phyloP scores from a whole-genome alignment of 2,888 invertebrate genomes.

The Thera britannica region DNA sequence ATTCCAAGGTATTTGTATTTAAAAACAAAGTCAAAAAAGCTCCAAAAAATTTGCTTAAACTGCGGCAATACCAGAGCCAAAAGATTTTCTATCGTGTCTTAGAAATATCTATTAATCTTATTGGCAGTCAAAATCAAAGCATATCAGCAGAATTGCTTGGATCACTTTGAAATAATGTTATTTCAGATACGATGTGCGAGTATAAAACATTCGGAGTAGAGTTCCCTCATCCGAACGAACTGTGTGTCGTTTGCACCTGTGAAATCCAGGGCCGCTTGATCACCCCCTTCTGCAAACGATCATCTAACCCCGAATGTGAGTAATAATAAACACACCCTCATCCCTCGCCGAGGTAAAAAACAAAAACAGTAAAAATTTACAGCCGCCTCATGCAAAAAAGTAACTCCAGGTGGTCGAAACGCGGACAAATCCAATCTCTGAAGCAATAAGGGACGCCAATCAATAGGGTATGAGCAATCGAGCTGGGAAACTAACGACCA shows the following conservation, averaged over 20 bases:
- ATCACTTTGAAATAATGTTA: background rate
- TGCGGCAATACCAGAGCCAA: background rate
- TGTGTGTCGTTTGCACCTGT: slow-evolving; percentile 50
- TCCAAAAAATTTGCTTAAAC: background rate
- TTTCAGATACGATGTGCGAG: slow-evolving; percentile 29
- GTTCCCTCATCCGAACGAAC: slow-evolving; percentile 43
- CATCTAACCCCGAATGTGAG: slow-evolving; percentile 51
- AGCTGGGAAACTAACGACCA: slow-evolving; percentile 40
- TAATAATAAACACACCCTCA: slow-evolving; percentile 34
- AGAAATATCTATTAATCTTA: background rate
- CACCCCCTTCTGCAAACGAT: slow-evolving; percentile 47
- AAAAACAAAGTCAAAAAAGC: background rate
- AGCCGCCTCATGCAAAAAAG: slow-evolving; percentile 50
- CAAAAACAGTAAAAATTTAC: slow-evolving; percentile 73
- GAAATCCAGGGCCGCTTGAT: slow-evolving; percentile 45
- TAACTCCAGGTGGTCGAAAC: slow-evolving; percentile 58
- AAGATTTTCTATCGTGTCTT: background rate
- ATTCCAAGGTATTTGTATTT: slow-evolving; percentile 16
- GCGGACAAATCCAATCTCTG: slow-evolving; percentile 38
- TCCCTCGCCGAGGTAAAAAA: slow-evolving; percentile 45
- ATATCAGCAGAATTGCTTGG: no score
- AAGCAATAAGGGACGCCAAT: slow-evolving; percentile 38
- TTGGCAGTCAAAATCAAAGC: background rate
- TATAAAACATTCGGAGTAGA: slow-evolving; percentile 48
- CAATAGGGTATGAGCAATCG: slow-evolving; percentile 33